These are phyloP conservation scores for Dendrocincla fuliginosa DNA, from an alignment of 2,797 vertebrate genomes.

Conservation along the genomic window DNA sequence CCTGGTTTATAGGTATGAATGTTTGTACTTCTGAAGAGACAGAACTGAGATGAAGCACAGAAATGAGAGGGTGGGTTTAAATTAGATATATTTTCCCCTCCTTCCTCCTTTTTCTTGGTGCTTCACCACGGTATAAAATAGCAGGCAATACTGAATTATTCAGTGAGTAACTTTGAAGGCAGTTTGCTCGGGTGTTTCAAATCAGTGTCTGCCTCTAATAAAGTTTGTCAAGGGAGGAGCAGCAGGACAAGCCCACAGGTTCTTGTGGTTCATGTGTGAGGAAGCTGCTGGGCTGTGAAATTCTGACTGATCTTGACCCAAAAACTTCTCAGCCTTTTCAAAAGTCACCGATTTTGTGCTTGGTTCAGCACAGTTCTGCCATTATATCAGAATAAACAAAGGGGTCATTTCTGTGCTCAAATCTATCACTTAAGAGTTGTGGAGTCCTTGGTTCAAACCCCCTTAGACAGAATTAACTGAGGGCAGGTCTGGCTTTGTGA, in stretches of 20 bases:
- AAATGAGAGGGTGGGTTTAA: not conserved
- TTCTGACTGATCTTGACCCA: not conserved
- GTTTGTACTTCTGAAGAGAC: not conserved
- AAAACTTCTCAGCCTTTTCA: not conserved
- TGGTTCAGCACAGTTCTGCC: not conserved
- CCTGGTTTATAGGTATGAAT: not conserved
- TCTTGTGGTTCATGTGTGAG: not conserved
- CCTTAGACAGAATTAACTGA: not conserved
- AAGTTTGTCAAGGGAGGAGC: not conserved
- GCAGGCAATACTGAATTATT: conserved; percentile 38
- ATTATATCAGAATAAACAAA: not conserved
- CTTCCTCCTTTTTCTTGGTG: not conserved
- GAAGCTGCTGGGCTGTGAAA: not conserved
- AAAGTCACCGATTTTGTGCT: not conserved
- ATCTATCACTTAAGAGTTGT: not conserved
- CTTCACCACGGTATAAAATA: conserved; percentile 35
- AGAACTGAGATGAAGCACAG: not conserved
- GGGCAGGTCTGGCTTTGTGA: not conserved
- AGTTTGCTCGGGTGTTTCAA: not conserved
- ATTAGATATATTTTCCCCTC: conserved; percentile 12
- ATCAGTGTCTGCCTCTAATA: not conserved
- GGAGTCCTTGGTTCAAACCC: not conserved
- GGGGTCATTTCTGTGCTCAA: not conserved
- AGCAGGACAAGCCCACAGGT: not conserved
- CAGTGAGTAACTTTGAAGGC: not conserved